phyloP scores from a whole-genome alignment of 2,888 invertebrate genomes.

The Maniola hyperantus region DNA sequence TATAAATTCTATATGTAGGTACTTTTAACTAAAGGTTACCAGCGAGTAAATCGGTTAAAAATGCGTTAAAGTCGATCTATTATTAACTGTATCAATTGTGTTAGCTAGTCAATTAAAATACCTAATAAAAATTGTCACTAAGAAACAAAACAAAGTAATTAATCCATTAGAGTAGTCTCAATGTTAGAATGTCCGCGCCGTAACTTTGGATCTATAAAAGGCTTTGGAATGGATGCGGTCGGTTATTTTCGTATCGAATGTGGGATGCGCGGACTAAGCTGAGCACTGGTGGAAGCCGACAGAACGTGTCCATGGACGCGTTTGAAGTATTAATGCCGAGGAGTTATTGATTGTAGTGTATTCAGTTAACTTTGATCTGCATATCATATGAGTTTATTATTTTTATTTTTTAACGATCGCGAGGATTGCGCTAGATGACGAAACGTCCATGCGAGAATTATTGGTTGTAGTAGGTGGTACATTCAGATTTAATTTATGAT shows the following conservation, averaged over 20 bases:
- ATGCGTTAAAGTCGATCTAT: neutral
- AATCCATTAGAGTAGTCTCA: constrained; percentile 45
- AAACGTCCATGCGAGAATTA: neutral
- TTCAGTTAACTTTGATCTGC: constrained; percentile 19
- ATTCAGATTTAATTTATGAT: too few species aligned
- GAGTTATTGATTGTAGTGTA: constrained; percentile 29
- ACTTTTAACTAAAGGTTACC: too few species aligned
- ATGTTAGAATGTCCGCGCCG: constrained; percentile 51
- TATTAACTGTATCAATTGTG: neutral
- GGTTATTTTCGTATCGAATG: constrained; percentile 42
- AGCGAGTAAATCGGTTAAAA: neutral
- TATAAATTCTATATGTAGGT: too few species aligned
- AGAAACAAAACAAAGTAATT: constrained; percentile 42
- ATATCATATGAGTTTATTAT: neutral
- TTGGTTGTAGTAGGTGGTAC: neutral
- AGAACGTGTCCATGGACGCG: constrained; percentile 34
- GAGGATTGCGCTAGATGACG: neutral
- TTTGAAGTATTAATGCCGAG: constrained; percentile 32
- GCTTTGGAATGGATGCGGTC: constrained; percentile 46
- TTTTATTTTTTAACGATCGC: neutral
- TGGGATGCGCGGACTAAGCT: constrained; percentile 30
- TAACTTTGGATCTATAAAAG: constrained; percentile 60
- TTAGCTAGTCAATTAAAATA: constrained; percentile 10
- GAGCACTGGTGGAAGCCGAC: constrained; percentile 13
- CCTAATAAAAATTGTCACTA: neutral